Base-by-base conservation (phyloP, 1,140 invertebrate species). In the Magallana angulata region DNA sequence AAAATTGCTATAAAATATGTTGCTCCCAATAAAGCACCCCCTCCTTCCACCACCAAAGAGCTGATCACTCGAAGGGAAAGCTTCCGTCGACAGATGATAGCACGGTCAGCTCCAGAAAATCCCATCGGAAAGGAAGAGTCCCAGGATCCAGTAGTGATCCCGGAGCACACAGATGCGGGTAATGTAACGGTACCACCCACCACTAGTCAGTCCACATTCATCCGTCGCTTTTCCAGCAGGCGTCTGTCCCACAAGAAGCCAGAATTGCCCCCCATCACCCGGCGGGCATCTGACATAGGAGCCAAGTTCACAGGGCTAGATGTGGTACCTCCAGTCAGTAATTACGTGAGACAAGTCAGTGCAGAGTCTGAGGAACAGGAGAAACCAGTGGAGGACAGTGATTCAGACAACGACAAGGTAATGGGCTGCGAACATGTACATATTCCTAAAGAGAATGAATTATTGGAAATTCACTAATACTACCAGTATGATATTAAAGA, bases 21-120 rank as follows among this genome's bases (percentile, higher is more conserved):
- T 7, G 90, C 91, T 5, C 92, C 93, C 57, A 90, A 91, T 24
- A 92, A 93, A 86, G 93, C 92, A 12, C 92, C 93, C 56, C 92
- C 93, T 16, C 92, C 91, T 9, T 94, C 92, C 36, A 93, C 91
- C 56, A 90, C 91, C 2, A 93, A 93, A 87, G 93, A 94, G 64
- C 93, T 93, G 5, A 92, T 92, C 7, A 92, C 92, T 30, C 84
- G 91, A 57, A 85, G 93, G 24, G 93, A 94, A 90, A 94, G 93
- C 84, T 94, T 94, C 85, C 87, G 92, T 1, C 86, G 93, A 30
- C 90, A 93, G 90, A 93, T 93, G 92, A 94, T 94, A 36, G 93
- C 92, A 36, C 89, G 93, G 59, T 90, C 92, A 57, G 89, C 91
- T 57, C 92, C 91, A 30, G 84, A 91, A 24, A 92, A 88, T 24